Conservation (phyloP, 1,140 invertebrate genomes). For the Cryptotermes secundus region DNA sequence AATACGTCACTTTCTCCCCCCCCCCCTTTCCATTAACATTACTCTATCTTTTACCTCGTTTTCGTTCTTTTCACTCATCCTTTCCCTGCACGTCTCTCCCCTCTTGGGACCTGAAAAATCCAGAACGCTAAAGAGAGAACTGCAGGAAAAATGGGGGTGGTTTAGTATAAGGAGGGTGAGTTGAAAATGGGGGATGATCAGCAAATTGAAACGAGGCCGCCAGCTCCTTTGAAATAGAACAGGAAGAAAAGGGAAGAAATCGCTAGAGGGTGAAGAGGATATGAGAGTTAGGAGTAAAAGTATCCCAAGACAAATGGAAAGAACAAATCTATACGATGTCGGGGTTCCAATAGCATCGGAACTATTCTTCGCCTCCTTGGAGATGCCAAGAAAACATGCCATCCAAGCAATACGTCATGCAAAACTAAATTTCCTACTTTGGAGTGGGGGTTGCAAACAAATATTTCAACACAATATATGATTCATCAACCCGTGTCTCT, state of each 20-base stretch:
- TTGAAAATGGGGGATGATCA: constrained; percentile 29
- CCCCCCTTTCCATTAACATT: neutral
- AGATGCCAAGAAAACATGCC: neutral
- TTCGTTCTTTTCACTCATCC: neutral
- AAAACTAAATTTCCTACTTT: no score
- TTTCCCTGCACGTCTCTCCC: neutral
- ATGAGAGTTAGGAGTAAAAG: constrained; percentile 46
- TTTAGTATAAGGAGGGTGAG: constrained; percentile 23
- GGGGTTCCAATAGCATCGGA: constrained; percentile 43
- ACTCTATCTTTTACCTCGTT: neutral
- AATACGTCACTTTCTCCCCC: constrained; percentile 22
- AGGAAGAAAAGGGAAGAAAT: neutral
- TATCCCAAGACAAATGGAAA: constrained; percentile 98
- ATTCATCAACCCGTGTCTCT: no score
- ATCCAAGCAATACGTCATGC: neutral
- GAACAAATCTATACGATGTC: constrained; percentile 86
- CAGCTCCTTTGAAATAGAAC: constrained; percentile 17
- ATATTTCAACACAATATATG: no score
- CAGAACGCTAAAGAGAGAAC: constrained; percentile 7
- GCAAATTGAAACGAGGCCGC: constrained; percentile 27
- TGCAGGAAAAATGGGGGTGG: constrained; percentile 14
- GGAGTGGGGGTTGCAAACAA: no score
- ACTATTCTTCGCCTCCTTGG: neutral
- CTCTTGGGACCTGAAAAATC: constrained; percentile 32
- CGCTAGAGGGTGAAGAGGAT: neutral